These are phyloP conservation scores for Synanceia verrucosa DNA, from an alignment of 2,797 vertebrate genomes.

Conservation along the genomic window DNA sequence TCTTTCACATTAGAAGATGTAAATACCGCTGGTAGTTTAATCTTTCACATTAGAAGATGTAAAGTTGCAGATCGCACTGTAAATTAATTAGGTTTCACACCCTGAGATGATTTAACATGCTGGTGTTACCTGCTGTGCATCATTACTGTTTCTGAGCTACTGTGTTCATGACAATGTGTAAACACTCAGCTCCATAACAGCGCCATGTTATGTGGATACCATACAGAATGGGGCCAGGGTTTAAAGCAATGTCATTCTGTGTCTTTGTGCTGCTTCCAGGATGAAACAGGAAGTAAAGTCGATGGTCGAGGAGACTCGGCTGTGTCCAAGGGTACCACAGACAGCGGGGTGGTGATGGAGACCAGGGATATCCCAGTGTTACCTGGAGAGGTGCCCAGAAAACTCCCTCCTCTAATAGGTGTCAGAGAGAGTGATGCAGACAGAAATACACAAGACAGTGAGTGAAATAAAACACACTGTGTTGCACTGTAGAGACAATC, in stretches of 20 bases:
- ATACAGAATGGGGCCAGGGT: neutral
- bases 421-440: conserved; percentile 13
- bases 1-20: neutral
- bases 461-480: neutral
- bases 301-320: conserved; percentile 68
- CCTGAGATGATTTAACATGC: neutral
- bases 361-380: conserved; percentile 44
- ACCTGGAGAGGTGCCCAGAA: conserved; percentile 70
- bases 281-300: conserved; percentile 48
- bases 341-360: conserved; percentile 78
- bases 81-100: neutral
- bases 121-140: neutral
- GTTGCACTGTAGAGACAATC: neutral
- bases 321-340: conserved; percentile 67
- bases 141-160: conserved; percentile 2
- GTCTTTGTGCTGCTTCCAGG: conserved; percentile 34
- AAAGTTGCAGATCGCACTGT: neutral
- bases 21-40: neutral
- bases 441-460: conserved; percentile 10
- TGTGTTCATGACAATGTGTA: conserved; percentile 33
- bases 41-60: neutral
- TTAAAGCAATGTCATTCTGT: neutral
- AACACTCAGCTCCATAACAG: conserved; percentile 32
- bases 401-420: conserved; percentile 60
- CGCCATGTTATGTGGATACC: neutral